Base-by-base conservation (phyloP, 1,140 invertebrate species). In the Zaprionus kolodkinae region DNA sequence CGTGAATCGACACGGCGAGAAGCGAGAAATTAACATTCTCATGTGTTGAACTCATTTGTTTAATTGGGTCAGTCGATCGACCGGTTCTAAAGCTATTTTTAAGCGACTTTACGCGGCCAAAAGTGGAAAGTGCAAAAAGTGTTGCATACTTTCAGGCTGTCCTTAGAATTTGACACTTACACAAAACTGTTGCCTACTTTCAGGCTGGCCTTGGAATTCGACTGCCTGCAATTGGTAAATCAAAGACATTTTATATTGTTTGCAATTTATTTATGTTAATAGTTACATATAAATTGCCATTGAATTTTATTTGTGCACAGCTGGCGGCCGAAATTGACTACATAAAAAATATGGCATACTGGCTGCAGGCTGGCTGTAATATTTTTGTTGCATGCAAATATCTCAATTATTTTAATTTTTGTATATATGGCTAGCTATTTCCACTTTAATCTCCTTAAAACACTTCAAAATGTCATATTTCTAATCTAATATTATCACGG, bases 41-140 rank as follows among this genome's bases (percentile, higher is more conserved):
- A 73, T 45, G 45, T 56, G 30, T 15, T 62, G n/a, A 40, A 59
- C 65, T 52, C 38, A 54, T 56, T 45, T 43, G 38, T 50, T 38
- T 74, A 74, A 74, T 70, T 74, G 52, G 66, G 72, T 74, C 66
- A 74, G 65, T 5, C n/a, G 12, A 40, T 30, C 40, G 59, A 74
- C 72, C 72, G 72, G 72, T 74, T 74, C 55, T 61, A 11, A 9
- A 10, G 45, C 45, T 50, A 50, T 50, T 50, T 25, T 50, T 25
- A 50, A 50, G 25, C 17, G 17, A 10, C 33, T 35, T 35, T 7
- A 30, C 6, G 3, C 27, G 27, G 1, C 4, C 6, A 0, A 30
- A 30, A 30, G 25, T 27, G 4, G 27, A 30, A 30, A 30, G 27
- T 45, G 33, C 7, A 35, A 35, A 35, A 35, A 9, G 4, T 10